phyloP scores from a whole-genome alignment of 1,140 invertebrate genomes.

The Glomeris maerens region DNA sequence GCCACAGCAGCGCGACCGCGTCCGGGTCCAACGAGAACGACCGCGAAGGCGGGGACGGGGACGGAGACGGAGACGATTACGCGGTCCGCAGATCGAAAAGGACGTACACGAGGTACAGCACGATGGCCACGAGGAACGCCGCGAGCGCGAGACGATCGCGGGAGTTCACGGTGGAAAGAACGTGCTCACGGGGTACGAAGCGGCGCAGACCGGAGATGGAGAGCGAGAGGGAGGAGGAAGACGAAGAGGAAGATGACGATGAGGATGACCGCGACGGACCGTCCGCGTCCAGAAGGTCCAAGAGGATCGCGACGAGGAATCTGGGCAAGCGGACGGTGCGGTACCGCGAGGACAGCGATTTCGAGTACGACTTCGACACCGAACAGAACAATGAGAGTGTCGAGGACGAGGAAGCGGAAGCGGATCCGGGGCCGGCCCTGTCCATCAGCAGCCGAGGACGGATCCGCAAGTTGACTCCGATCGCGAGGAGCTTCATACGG shows the following conservation, averaged over 20 bases:
- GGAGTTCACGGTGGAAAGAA: not conserved
- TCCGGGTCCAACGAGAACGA: not conserved
- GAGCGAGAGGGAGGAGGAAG: not conserved
- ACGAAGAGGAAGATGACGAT: not conserved
- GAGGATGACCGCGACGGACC: not conserved
- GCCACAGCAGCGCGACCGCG: not conserved
- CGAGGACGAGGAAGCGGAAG: conserved; percentile 8
- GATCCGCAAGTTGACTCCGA: conserved; percentile 61
- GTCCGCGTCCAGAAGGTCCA: conserved; percentile 1
- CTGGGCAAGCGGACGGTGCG: conserved; percentile 28
- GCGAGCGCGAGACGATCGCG: not conserved
- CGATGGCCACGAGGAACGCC: not conserved
- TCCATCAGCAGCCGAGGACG: conserved; percentile 67
- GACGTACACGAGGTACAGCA: not conserved
- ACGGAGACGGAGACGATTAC: not conserved
- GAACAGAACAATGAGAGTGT: conserved; percentile 2
- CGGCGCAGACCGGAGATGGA: not conserved
- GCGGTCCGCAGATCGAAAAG: not conserved
- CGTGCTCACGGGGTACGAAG: not conserved
- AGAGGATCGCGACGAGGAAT: conserved; percentile 24
- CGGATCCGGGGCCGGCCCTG: conserved; percentile 31
- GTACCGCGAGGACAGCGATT: conserved; percentile 26
- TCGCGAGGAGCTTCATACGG: conserved; percentile 50
- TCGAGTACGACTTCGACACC: conserved; percentile 14
- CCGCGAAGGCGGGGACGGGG: not conserved